Base-by-base conservation (phyloP, 2,797 vertebrate genomes). In the Scolopax rusticola region DNA sequence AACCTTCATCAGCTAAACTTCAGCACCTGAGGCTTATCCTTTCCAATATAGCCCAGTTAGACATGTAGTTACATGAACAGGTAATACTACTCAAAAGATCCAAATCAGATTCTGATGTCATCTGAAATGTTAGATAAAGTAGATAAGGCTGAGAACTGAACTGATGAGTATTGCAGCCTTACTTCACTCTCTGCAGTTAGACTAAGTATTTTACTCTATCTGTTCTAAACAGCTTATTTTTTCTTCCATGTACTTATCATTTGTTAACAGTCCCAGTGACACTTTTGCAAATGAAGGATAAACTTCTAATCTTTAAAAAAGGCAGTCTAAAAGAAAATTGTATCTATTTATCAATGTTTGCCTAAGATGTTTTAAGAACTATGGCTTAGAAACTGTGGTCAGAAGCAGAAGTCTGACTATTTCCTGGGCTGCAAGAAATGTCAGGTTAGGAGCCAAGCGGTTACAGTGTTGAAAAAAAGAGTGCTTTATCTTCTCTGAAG, bases 281-380 rank as follows among this genome's bases (percentile, higher is more conserved):
- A n/a, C 28, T 73, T 79, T 15, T 36, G 18, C 28, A 87, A 83
- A 83, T 15, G 17, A n/a, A 92, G 76, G 32, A 28, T 9, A 73
- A 74, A 73, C 50, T 69, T 69, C 15, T 20, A 70, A 67, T 28
- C 28, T 85, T 74, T 28, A 64, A 69, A 45, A 76, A 70, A 92
- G 18, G 20, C 36, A 41, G 30, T 28, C 0, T 1, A 59, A 82
- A 88, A 68, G 21, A 77, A 68, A 89, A 85, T 8, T 0, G 0
- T 50, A 63, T 53, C 30, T 56, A 41, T 5, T 28, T 38, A 87
- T 77, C 15, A 89, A n/a, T 7, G 20, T 77, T 53, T 84, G 76
- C 33, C 63, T 71, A 38, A 65, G 23, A 24, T 33, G 24, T 47
- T 85, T 57, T 33, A 65, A 81, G 43, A 87, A 56, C 3, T 14